phyloP scores from a whole-genome alignment of 2,113 vertebrate genomes.

The Ciconia stormi region DNA sequence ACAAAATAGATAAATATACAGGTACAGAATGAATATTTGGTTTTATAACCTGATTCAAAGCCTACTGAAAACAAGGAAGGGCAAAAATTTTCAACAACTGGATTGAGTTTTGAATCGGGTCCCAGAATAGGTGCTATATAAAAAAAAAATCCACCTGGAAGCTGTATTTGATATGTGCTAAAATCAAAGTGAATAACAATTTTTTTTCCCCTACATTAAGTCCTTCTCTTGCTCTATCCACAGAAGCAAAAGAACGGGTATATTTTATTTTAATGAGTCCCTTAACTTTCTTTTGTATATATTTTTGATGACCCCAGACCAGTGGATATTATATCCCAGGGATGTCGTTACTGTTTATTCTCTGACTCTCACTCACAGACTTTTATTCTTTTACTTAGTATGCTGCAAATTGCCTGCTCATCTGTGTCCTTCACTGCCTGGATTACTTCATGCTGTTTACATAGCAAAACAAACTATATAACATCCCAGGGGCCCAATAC shows the following conservation, averaged over 20 bases:
- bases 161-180: background rate
- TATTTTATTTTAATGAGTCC: constrained; percentile 38
- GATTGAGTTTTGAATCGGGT: background rate
- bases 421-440: constrained; percentile 12
- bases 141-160: background rate
- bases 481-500: constrained; percentile 42
- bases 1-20: background rate
- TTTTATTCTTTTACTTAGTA: background rate
- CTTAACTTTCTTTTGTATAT: constrained; percentile 8
- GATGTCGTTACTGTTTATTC: constrained; percentile 43
- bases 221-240: background rate
- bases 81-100: background rate
- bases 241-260: background rate
- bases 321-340: constrained; percentile 33
- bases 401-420: constrained; percentile 30
- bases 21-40: background rate
- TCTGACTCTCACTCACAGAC: background rate
- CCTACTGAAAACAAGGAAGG: background rate
- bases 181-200: background rate
- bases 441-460: constrained; percentile 53
- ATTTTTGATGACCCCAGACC: constrained; percentile 14
- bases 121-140: background rate
- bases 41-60: constrained; percentile 1
- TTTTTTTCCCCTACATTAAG: background rate
- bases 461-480: constrained; percentile 42